A percentile compares a stretch with the other conserved stretches of the same genome.
Evolutionary conservation across 2,888 invertebrate genomes (phyloP).

Genomic region (Muscina levida): DNA sequence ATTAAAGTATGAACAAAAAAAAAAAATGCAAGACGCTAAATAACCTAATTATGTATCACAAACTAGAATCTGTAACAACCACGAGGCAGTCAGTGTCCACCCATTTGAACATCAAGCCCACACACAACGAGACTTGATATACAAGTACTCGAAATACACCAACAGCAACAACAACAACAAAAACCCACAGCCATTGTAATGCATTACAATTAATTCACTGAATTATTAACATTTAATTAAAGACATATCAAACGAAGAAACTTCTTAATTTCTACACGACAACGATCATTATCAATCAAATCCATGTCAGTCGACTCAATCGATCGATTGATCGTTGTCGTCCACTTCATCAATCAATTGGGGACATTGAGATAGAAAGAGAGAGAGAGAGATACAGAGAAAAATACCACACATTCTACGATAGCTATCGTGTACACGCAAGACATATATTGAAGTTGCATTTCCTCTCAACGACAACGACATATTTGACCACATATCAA

Average conservation of each 20-base stretch:
- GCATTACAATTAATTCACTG: not conserved
- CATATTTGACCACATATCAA: too few relatives aligned
- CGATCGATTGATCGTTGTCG: not conserved
- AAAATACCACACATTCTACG: slow-evolving; percentile 32
- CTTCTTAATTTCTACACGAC: slow-evolving; percentile 7
- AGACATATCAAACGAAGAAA: not conserved
- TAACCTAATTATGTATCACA: slow-evolving; percentile 18
- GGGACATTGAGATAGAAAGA: not conserved
- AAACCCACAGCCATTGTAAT: not conserved
- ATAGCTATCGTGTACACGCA: not conserved
- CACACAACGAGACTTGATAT: not conserved
- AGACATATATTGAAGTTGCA: too few relatives aligned
- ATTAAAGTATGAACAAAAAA: slow-evolving; percentile 8
- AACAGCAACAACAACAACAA: too few relatives aligned
- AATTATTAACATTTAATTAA: not conserved
- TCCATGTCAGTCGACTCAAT: not conserved
- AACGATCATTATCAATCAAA: slow-evolving; percentile 17
- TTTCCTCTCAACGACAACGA: too few relatives aligned
- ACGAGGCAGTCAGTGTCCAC: not conserved
- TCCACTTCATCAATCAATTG: slow-evolving; percentile 27
- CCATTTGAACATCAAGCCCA: not conserved
- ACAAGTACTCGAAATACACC: too few relatives aligned
- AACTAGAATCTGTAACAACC: not conserved
- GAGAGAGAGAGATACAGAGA: slow-evolving; percentile 25
- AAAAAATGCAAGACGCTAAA: not conserved